Conservation (phyloP, 2,797 vertebrate genomes). For the Cyprinella venusta region DNA sequence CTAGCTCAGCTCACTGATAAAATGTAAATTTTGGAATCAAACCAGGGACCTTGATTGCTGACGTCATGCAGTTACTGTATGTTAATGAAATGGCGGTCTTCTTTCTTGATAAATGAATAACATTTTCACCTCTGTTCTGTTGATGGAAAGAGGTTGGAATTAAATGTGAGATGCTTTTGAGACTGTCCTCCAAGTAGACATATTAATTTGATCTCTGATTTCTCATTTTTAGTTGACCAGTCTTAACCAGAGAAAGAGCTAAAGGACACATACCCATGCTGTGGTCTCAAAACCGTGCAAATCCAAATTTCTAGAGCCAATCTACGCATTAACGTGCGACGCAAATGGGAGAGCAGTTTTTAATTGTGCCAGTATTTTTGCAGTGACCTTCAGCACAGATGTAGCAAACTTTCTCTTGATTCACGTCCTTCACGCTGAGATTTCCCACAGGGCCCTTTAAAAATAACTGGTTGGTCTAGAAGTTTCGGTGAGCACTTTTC, state of each 20-base stretch:
- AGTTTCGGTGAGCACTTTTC: slow-evolving; percentile 56
- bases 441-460: slow-evolving; percentile 58
- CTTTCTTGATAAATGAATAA: neutral
- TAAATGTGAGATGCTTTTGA: slow-evolving; percentile 6
- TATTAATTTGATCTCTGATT: slow-evolving; percentile 40
- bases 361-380: slow-evolving; percentile 59
- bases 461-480: slow-evolving; percentile 59
- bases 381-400: slow-evolving; percentile 59
- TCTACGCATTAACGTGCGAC: slow-evolving; percentile 6
- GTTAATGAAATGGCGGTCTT: neutral
- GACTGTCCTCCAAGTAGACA: slow-evolving; percentile 19
- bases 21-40: neutral
- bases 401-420: slow-evolving; percentile 44
- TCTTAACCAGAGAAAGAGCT: slow-evolving; percentile 12
- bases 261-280: slow-evolving; percentile 24
- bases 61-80: neutral
- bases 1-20: neutral
- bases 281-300: neutral
- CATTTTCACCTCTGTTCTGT: neutral
- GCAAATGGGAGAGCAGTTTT: slow-evolving; percentile 42
- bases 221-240: slow-evolving; percentile 2
- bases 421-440: slow-evolving; percentile 44
- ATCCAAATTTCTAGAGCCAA: slow-evolving; percentile 9
- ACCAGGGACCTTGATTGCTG: slow-evolving; percentile 15
- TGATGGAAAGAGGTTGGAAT: neutral